Base-by-base conservation (phyloP, 2,888 invertebrate species). In the Hypolimnas misippus region DNA sequence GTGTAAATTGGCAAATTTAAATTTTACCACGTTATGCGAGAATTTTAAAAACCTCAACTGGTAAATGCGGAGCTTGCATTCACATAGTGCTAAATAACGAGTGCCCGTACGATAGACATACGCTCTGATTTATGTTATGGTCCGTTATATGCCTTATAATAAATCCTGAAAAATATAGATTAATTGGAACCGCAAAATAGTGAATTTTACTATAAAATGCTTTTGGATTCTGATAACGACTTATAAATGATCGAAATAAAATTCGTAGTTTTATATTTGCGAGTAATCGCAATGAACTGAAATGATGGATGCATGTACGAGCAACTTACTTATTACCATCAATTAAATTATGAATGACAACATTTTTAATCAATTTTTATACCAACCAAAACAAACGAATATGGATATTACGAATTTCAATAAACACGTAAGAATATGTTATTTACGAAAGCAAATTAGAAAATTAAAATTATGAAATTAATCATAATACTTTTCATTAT, bases 61-160 rank as follows among this genome's bases (percentile, higher is more conserved):
- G 57, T 57, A 14, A 14, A 29, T 55, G 54, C 50, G 55, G 46
- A 31, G 42, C 38, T 55, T 25, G 57, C 25, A 46, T 57, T 61
- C 57, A 44, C 31, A 8, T 38, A 51, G 60, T 51, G 54, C 52
- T 66, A 57, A 66, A 63, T 72, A 70, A 69, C 17, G 17, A 66
- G 72, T 70, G 68, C 61, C 61, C 66, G 70, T 64, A 72, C 76
- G 79, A 82, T 81, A 78, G 77, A 79, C 75, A 73, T 71, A 35
- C 12, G 68, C 35, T 31, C 31, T 57, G 57, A 62, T 44, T 57
- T 57, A 49, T 57, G 19, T 25, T 40, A 53, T 29, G 31, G 38
- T 40, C 31, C 16, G 38, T 46, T 57, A 52, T 52, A 31, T 14
- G 38, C 10, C 40, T 52, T 25, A 35, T 42, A 62, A 52, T 62